Base-by-base conservation (phyloP, 2,113 vertebrate species). In the Elachura formosa region DNA sequence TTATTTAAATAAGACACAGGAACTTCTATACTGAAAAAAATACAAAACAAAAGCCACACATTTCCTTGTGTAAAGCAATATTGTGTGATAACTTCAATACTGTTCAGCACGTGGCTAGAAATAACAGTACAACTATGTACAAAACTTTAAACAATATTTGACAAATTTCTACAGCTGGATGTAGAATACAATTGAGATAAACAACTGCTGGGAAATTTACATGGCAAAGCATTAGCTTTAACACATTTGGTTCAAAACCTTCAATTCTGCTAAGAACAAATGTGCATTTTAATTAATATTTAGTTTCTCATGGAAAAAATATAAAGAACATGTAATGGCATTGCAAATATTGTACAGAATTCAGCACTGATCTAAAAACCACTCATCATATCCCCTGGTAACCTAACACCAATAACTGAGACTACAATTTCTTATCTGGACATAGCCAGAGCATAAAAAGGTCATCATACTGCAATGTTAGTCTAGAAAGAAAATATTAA, bases 1-100 rank as follows among this genome's bases (percentile, higher is more conserved):
- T 99, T 99, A 99, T 99, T 99, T 98, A 98, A 99, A 98, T 99
- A 98, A 98, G 98, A 98, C 98, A 98, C 98, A 98, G 97, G 97
- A 98, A 98, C 97, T 96, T 98, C 98, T 98, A 98, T 99, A 98
- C 98, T 95, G 93, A 98, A 98, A 98, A 94, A 98, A 99, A 98
- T 98, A 98, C 97, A 98, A 99, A 98, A 98, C 97, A 97, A 98
- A 97, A 98, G 97, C 98, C 98, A 98, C 98, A 98, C 96, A 96
- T 96, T 97, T 98, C 97, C 97, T 98, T 96, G 97, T 97, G 97
- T 97, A 98, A 98, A 98, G 97, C 98, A 98, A 94, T 97, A 97
- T 97, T 92, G 91, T 97, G 97, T 97, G 97, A 96, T 97, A 98
- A 98, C 96, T 96, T 93, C 84, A 98, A 98, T 98, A 97, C 98